Evolutionary conservation across 1,140 invertebrate genomes (phyloP), one percentile per base, ranked within the genome.

Genomic region (Apis dorsata): DNA sequence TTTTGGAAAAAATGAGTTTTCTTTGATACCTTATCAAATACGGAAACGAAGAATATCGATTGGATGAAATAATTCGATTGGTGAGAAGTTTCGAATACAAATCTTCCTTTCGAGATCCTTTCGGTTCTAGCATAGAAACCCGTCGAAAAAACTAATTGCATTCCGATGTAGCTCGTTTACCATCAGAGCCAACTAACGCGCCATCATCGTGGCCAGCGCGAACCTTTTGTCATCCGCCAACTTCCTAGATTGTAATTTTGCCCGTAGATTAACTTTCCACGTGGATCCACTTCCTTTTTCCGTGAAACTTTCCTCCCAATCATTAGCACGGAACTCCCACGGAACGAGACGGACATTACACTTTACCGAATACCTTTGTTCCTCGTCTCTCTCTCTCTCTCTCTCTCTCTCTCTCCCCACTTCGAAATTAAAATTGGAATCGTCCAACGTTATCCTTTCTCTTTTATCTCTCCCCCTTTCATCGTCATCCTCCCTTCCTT

Each of bases 111-210:
- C 11, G 84, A 69, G 66, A 74, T 55, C 53, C 24, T 24, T 24
- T 24, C 34, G 34, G 28, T 73, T 63, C 62, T 59, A 73, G 51
- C 62, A 17, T 28, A 49, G n/a, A 62, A 34, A 34, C 2, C 34
- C 69, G 69, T 53, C 2, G 76, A 34, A 76, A 75, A 80, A 84
- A 86, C 85, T 87, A 87, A 87, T 87, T 86, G 82, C 86, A 86
- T 87, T 87, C 85, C 86, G 55, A 72, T 51, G 60, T 55, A 79
- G 51, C 19, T 28, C n/a, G 51, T 68, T 86, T 83, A 60, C 72
- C 71, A 24, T 8, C 60, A 60, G 19, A 12, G 77, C 83, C 84
- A 87, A 87, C 71, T 86, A 87, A 84, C 76, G 85, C 62, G 24
- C 73, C 63, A 74, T 84, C 83, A 86, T 83, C 72, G 86, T 34